Conservation (phyloP, 1,140 invertebrate genomes). For the Drosophila cardini region DNA sequence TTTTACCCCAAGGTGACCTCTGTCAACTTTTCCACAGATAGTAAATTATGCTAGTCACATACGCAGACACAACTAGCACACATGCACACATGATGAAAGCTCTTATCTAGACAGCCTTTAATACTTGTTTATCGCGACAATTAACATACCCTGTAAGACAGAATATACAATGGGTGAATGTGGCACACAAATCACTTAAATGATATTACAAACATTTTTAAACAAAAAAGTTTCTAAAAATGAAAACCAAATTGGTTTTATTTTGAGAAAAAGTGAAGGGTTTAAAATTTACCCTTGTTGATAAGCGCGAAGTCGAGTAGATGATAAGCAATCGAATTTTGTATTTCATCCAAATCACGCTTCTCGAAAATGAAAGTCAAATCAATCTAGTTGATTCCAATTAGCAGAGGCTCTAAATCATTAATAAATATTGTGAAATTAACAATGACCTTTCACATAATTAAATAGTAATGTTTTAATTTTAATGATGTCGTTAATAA, state of each 20-base stretch:
- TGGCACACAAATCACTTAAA: background rate
- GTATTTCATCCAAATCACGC: slow-evolving; percentile 29
- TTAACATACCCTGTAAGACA: background rate
- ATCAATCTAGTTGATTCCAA: background rate
- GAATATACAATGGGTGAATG: background rate
- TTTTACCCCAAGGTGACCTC: slow-evolving; percentile 64
- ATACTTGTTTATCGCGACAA: background rate
- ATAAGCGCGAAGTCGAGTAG: slow-evolving; percentile 40
- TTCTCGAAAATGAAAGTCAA: slow-evolving; percentile 37
- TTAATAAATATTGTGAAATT: slow-evolving; percentile 49
- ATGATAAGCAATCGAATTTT: slow-evolving; percentile 16
- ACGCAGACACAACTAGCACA: background rate
- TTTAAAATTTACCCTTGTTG: slow-evolving; percentile 8
- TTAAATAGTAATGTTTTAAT: background rate
- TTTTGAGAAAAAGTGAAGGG: background rate
- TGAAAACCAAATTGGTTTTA: background rate
- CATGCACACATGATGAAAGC: slow-evolving; percentile 21
- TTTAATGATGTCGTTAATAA: background rate
- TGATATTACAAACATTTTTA: background rate
- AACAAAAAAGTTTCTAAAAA: background rate
- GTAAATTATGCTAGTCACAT: background rate
- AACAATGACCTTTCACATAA: slow-evolving; percentile 12
- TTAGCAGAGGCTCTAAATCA: slow-evolving; percentile 1
- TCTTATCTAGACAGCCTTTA: slow-evolving; percentile 33
- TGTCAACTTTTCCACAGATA: slow-evolving; percentile 13